A percentile compares a stretch with the other conserved stretches of the same genome.
phyloP scores from a whole-genome alignment of 1,140 invertebrate species.

The Hyposmocoma kahamanoa region DNA sequence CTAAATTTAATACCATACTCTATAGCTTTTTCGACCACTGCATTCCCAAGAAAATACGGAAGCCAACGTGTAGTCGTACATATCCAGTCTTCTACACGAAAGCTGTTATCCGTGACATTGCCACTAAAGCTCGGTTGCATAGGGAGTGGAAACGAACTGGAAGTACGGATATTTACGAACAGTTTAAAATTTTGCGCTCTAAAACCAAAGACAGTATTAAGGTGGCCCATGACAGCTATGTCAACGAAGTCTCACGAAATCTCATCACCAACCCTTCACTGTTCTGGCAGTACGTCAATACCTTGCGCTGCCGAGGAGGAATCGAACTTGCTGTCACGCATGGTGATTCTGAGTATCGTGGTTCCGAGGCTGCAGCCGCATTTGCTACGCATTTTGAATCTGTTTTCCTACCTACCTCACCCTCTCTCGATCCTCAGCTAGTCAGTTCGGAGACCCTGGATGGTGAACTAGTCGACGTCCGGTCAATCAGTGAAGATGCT shows the following conservation, averaged over 20 bases:
- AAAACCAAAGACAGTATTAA: neutral
- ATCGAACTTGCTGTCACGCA: neutral
- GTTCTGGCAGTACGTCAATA: neutral
- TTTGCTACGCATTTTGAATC: neutral
- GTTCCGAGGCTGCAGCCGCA: neutral
- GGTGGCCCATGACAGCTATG: neutral
- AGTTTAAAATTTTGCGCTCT: neutral
- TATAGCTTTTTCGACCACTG: constrained; percentile 1
- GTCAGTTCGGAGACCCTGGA: neutral
- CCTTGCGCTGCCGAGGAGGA: neutral
- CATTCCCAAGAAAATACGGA: constrained; percentile 6
- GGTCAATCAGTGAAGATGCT: neutral
- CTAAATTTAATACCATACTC: neutral
- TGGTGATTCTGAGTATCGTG: neutral
- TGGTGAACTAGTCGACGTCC: neutral
- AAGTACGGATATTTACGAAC: neutral
- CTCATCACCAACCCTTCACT: neutral
- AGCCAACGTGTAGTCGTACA: neutral
- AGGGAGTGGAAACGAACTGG: neutral
- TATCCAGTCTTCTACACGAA: constrained; percentile 5
- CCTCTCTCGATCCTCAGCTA: neutral
- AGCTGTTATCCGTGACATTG: constrained; percentile 3
- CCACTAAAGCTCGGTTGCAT: neutral
- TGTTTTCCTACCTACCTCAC: neutral
- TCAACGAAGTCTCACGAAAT: neutral